Evolutionary conservation across 2,888 invertebrate genomes (phyloP).

Genomic region (Crioceris asparagi): DNA sequence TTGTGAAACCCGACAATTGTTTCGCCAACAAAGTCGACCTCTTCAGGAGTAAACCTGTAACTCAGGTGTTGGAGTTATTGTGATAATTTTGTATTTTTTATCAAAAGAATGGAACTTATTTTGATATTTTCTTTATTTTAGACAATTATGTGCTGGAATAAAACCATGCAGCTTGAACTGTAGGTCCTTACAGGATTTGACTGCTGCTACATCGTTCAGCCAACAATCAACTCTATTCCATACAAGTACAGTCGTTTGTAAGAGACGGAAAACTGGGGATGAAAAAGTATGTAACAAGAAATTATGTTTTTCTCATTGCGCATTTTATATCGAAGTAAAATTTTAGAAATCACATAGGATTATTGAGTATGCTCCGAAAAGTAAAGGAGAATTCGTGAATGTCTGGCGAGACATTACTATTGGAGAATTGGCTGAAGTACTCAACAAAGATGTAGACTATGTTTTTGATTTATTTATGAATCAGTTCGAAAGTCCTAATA

Average conservation of each 20-base stretch:
- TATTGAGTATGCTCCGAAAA: slow-evolving; percentile 51
- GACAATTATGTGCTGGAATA: no score
- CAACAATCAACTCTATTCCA: slow-evolving; percentile 21
- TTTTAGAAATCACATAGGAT: slow-evolving; percentile 43
- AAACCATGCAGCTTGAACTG: no score
- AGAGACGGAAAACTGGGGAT: slow-evolving; percentile 51
- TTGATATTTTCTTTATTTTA: neutral
- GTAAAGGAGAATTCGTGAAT: slow-evolving; percentile 45
- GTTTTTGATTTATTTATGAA: slow-evolving; percentile 32
- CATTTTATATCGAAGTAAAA: neutral
- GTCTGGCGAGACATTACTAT: slow-evolving; percentile 79
- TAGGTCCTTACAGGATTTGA: no score
- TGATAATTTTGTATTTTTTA: no score
- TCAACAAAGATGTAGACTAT: slow-evolving; percentile 53
- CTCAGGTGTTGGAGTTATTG: neutral
- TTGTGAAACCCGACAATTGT: no score
- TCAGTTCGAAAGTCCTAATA: slow-evolving; percentile 25
- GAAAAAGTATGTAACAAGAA: slow-evolving; percentile 39
- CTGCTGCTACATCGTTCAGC: no score
- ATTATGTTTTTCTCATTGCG: slow-evolving; percentile 24
- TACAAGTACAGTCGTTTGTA: slow-evolving; percentile 37
- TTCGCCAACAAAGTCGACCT: no score
- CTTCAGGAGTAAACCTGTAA: neutral
- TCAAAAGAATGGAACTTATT: neutral
- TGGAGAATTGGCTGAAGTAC: slow-evolving; percentile 53